Evolutionary conservation across 2,113 vertebrate species (phyloP).

Genomic region (Cervus canadensis): DNA sequence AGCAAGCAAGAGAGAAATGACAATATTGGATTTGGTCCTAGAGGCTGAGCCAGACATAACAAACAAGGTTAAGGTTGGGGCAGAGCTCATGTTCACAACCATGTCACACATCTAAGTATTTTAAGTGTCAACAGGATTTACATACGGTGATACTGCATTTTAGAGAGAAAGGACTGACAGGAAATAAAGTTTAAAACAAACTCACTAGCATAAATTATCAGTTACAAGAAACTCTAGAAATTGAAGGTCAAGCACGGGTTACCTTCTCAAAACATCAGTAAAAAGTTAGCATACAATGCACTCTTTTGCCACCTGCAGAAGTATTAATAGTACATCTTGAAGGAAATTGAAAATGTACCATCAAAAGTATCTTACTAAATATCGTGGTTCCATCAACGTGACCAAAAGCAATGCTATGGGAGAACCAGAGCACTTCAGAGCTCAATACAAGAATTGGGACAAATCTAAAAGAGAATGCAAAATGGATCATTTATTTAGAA

Average conservation of each 20-base stretch:
- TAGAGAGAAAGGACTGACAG: conserved; percentile 40
- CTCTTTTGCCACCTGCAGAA: background rate
- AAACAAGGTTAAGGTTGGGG: conserved; percentile 68
- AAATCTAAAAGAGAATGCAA: background rate
- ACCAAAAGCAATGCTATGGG: background rate
- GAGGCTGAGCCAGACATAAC: conserved; percentile 61
- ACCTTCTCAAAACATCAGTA: background rate
- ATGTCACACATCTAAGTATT: background rate
- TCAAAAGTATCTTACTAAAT: background rate
- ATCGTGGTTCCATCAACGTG: background rate
- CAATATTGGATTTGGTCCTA: conserved; percentile 67
- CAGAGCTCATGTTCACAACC: conserved; percentile 32
- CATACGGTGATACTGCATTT: conserved; percentile 56
- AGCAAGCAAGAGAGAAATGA: conserved; percentile 53
- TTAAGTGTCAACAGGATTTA: conserved; percentile 60
- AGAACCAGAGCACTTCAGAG: background rate
- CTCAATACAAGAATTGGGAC: background rate
- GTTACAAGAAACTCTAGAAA: conserved; percentile 28
- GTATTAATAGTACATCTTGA: background rate
- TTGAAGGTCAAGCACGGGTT: background rate
- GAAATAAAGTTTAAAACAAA: conserved; percentile 31
- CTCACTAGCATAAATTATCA: background rate
- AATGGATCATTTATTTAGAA: background rate
- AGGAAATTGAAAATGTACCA: background rate
- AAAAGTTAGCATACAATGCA: background rate